Conservation (phyloP, 2,113 vertebrate genomes). For the Sturnira hondurensis region DNA sequence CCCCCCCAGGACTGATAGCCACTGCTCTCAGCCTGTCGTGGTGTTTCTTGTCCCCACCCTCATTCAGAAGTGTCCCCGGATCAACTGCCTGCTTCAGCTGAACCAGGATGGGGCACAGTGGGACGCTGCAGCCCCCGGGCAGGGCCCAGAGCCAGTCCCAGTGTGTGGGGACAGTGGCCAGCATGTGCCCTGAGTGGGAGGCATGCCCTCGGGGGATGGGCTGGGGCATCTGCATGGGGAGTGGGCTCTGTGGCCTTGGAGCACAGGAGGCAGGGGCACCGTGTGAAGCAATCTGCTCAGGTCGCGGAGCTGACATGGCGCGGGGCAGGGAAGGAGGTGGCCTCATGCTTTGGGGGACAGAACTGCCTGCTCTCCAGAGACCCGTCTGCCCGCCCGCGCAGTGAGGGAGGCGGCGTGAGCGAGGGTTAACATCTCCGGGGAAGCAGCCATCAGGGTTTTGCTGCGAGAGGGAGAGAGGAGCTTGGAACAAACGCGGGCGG, state of each 20-base stretch:
- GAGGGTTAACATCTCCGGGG: not conserved
- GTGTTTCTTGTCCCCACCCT: not conserved
- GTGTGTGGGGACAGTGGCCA: not conserved
- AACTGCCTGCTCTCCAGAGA: not conserved
- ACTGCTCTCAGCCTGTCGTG: not conserved
- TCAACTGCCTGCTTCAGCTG: not conserved
- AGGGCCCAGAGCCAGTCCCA: not conserved
- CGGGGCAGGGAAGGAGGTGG: not conserved
- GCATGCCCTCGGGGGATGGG: not conserved
- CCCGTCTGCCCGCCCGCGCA: not conserved
- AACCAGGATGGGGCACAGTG: not conserved
- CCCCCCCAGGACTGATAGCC: not conserved
- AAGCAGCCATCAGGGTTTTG: not conserved
- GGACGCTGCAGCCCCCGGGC: not conserved
- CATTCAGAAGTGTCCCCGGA: not conserved
- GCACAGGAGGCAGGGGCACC: not conserved
- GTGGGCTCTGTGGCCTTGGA: accelerated
- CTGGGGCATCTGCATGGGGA: not conserved
- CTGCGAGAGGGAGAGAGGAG: not conserved
- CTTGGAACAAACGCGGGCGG: not conserved
- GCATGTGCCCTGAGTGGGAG: not conserved
- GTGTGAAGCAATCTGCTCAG: not conserved
- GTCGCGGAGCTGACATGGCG: not conserved
- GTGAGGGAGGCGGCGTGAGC: not conserved
- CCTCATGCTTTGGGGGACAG: not conserved